phyloP scores from a whole-genome alignment of 2,797 vertebrate species.

The Tachyglossus aculeatus region DNA sequence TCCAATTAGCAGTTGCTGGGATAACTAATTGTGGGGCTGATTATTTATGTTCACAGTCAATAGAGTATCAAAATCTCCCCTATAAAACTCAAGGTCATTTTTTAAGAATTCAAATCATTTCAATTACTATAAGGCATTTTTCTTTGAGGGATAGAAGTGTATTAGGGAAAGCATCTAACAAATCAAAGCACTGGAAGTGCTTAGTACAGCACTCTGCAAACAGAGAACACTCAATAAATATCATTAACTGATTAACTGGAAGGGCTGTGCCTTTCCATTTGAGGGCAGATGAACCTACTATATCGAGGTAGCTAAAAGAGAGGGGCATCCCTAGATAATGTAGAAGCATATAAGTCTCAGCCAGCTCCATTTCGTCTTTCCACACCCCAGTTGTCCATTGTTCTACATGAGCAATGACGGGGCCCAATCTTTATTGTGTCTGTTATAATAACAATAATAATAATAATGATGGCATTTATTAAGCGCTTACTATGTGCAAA shows the following conservation, averaged over 20 bases:
- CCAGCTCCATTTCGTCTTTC: too few species aligned
- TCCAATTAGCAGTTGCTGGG: background rate
- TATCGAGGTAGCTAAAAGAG: too few species aligned
- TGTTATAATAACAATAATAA: too few species aligned
- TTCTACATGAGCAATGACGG: too few species aligned
- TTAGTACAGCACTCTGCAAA: background rate
- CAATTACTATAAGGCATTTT: background rate
- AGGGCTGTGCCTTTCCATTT: background rate
- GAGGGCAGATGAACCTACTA: background rate
- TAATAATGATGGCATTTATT: too few species aligned
- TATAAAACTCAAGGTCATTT: conserved; percentile 28
- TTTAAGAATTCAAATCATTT: conserved; percentile 45
- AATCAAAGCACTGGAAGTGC: background rate
- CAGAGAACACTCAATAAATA: too few species aligned
- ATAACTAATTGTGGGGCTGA: background rate
- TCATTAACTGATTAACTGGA: too few species aligned
- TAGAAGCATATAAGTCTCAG: too few species aligned
- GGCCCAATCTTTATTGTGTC: too few species aligned
- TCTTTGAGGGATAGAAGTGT: conserved; percentile 9
- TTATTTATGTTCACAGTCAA: conserved; percentile 39
- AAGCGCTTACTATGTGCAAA: too few species aligned
- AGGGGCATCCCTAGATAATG: too few species aligned
- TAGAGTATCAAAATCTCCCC: conserved; percentile 28
- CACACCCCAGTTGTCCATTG: too few species aligned
- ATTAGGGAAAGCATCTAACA: conserved; percentile 1